Conservation (phyloP, 2,888 invertebrate genomes). For the Cryptocephalus primarius region DNA sequence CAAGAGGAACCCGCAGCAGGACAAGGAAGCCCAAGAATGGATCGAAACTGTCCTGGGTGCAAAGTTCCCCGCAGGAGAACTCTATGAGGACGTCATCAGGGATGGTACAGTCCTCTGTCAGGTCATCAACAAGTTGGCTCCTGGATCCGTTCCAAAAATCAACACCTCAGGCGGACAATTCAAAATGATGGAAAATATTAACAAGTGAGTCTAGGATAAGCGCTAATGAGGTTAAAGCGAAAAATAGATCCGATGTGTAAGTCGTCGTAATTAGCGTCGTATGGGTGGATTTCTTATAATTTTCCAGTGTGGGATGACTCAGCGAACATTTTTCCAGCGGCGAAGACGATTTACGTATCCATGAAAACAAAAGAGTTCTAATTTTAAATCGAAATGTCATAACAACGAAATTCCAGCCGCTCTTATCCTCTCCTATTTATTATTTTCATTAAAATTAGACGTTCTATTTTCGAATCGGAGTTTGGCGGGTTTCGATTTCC, state of each 20-base stretch:
- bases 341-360: no score
- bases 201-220: slow-evolving; percentile 52
- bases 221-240: slow-evolving; percentile 6
- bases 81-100: slow-evolving; percentile 80
- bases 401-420: no score
- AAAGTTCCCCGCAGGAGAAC: slow-evolving; percentile 72
- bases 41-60: slow-evolving; percentile 78
- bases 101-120: slow-evolving; percentile 90
- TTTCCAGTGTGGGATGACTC: no score
- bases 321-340: no score
- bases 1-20: slow-evolving; percentile 72
- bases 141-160: slow-evolving; percentile 81
- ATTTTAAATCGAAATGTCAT: no score
- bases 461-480: slow-evolving; percentile 6
- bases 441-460: slow-evolving; percentile 4
- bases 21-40: slow-evolving; percentile 86
- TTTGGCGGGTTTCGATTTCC: no score
- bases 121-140: slow-evolving; percentile 86
- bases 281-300: no score
- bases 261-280: no score
- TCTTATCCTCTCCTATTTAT: not conserved
- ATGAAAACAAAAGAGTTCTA: no score
- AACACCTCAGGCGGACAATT: slow-evolving; percentile 93
- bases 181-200: slow-evolving; percentile 99
- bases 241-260: not conserved